Evolutionary conservation across 2,797 vertebrate species (phyloP).

Genomic region (Falco naumanni): DNA sequence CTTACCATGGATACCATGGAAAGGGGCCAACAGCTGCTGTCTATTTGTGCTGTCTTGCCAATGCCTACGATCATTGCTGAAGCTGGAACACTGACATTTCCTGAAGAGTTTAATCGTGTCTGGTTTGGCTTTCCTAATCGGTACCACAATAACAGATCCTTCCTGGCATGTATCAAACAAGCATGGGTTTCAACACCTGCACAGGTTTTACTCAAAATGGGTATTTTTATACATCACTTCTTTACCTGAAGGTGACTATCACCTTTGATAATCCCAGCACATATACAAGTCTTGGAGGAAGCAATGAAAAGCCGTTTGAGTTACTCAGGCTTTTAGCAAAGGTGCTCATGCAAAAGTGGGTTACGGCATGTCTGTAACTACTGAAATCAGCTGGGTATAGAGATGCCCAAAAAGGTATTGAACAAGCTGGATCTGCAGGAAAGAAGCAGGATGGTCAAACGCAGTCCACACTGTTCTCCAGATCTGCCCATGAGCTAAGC

Average conservation of each 20-base stretch:
- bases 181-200: neutral
- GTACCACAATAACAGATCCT: neutral
- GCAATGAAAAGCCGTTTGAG: neutral
- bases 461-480: neutral
- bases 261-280: neutral
- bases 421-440: neutral
- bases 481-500: neutral
- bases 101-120: neutral
- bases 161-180: accelerated
- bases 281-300: accelerated
- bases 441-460: neutral
- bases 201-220: neutral
- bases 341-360: neutral
- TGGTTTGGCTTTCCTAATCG: neutral
- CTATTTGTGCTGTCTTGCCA: neutral
- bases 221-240: neutral
- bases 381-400: neutral
- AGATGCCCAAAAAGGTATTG: neutral
- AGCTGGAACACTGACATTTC: neutral
- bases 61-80: accelerated
- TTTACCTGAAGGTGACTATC: neutral
- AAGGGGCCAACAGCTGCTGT: neutral
- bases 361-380: neutral
- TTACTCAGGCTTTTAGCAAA: neutral
- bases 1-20: neutral